Evolutionary conservation across 1,140 invertebrate species (phyloP).

Genomic region (Capitella teleta): DNA sequence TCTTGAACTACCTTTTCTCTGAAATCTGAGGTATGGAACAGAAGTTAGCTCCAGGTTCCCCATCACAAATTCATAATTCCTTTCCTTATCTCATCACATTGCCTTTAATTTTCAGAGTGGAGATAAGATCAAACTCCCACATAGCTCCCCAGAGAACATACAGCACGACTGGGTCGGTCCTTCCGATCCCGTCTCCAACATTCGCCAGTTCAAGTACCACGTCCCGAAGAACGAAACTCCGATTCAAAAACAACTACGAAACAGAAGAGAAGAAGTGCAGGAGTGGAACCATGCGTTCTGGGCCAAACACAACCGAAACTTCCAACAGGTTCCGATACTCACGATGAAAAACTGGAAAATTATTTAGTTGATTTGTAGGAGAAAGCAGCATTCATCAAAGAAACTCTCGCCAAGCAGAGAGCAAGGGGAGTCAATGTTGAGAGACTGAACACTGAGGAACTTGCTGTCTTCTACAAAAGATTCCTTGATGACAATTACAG

Average conservation of each 20-base stretch:
- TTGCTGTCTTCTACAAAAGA: slow-evolving; percentile 72
- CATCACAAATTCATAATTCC: no score
- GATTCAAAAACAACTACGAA: slow-evolving; percentile 53
- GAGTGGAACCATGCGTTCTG: slow-evolving; percentile 74
- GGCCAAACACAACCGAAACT: slow-evolving; percentile 58
- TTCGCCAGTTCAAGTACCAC: slow-evolving; percentile 58
- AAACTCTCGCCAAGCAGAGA: slow-evolving; percentile 24
- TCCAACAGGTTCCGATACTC: slow-evolving; percentile 36
- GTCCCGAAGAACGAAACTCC: slow-evolving; percentile 52
- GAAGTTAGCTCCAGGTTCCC: no score
- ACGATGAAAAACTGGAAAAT: not conserved
- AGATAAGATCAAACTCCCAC: not conserved
- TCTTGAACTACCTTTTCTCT: no score
- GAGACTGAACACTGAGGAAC: slow-evolving; percentile 59
- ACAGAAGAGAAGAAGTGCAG: slow-evolving; percentile 55
- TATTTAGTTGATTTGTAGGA: slow-evolving; percentile 16
- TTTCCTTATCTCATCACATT: no score
- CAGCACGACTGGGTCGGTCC: slow-evolving; percentile 54
- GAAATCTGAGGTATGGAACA: no score
- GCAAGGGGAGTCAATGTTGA: slow-evolving; percentile 4
- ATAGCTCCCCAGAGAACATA: slow-evolving; percentile 11
- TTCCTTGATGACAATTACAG: slow-evolving; percentile 45
- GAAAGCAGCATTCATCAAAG: slow-evolving; percentile 24
- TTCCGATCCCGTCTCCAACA: slow-evolving; percentile 63
- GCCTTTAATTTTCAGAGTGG: not conserved